Base-by-base conservation (phyloP, 2,797 vertebrate species). In the Masticophis lateralis region DNA sequence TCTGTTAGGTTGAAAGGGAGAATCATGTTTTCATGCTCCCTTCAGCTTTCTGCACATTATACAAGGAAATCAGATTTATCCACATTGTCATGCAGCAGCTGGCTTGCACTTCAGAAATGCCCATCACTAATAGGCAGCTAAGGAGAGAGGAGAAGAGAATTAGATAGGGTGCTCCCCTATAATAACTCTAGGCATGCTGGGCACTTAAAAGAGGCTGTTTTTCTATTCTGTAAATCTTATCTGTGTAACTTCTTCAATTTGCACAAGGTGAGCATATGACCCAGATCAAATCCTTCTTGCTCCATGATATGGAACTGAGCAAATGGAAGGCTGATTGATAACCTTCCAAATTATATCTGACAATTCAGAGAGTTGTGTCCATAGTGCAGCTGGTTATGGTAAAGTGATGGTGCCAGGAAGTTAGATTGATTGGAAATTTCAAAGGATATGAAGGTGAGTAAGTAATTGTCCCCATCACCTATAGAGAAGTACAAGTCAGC, bases 41-140 rank as follows among this genome's bases (percentile, higher is more conserved):
- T n/a, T 59, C 66, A 74, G 92, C 61, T 93, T 87, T 87, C 53
- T 74, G 86, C 74, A 56, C 86, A 91, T 91, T 91, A 88, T 93
- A 32, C 4, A 51, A 88, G 89, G 53, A 88, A 59, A 63, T 1
- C 86, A 91, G 37, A 61, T 93, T 93, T 93, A 93, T 90, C 89
- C 43, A 93, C 92, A 79, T 93, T 91, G 92, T 91, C 89, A 88
- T 93, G 86, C 86, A 88, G 86, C 37, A 59, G 18, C 61, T 74
- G 25, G 86, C 27, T 88, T 60, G 28, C 89, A 32, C 43, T 37
- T 88, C 43, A 43, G 32, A 93, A 93, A 93, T 47, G 79, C 51
- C 89, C 2, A 2, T 61, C 79, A 90, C 92, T 83, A 93, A 59
- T 87, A 56, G n/a, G 56, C 59, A n/a, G 22, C 61, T 87, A 69